Evolutionary conservation across 2,797 vertebrate species (phyloP), one percentile per base, ranked within the genome.

Genomic region (Myripristis murdjan): DNA sequence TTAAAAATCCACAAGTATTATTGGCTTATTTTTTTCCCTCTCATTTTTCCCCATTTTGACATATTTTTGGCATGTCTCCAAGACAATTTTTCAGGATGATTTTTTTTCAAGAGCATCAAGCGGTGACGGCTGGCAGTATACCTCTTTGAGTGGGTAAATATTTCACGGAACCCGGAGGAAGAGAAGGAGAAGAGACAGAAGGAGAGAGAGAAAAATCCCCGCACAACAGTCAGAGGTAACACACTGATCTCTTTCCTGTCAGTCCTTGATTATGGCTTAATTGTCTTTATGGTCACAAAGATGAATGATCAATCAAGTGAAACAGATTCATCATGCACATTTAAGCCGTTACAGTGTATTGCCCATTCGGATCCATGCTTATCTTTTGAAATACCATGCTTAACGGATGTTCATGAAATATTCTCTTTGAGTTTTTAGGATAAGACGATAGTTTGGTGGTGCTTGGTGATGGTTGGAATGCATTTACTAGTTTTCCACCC

Each of bases 121-220:
- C 75, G 43, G 43, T 86, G 80, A 84, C 73, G 81, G 77, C 73
- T 77, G 88, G 70, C 87, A 58, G 79, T 59, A 65, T 70, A 87
- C 86, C 83, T 85, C 88, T 90, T 75, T 94, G 89, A 95, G 90
- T 64, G 87, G 86, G 84, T 89, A 69, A 87, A 87, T 91, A 93
- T 91, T 85, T 90, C 55, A 86, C 84, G 64, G 83, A 77, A 81
- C 18, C 80, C 72, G 55, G 82, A 52, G 31, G n/a, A 22, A 75
- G 77, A 83, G 85, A 75, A 68, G 70, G 60, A 64, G 62, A 24
- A 20, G 18, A 82, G 65, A 70, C 74, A 69, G 79, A 70, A 81
- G n/a, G n/a, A n/a, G n/a, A 81, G 85, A 87, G 77, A 71, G 61
- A 84, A 86, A 65, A 72, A 84, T 87, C 73, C 84, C 82, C 62